phyloP scores from a whole-genome alignment of 2,113 vertebrate species.

The Tauraco erythrolophus region DNA sequence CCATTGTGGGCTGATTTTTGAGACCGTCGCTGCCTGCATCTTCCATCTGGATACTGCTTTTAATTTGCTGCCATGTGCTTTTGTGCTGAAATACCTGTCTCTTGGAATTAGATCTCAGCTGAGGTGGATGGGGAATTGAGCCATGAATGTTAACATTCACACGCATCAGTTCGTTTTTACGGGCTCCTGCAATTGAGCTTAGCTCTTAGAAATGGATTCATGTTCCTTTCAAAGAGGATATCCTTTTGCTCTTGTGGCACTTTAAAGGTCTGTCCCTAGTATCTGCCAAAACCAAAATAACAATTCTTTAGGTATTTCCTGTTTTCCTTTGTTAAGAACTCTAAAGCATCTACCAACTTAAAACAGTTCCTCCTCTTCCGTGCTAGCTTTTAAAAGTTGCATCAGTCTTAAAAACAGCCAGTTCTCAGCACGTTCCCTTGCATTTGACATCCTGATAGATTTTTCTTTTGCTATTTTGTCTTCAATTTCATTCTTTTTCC shows the following conservation, averaged over 20 bases:
- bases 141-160: neutral
- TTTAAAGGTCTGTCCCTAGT: slow-evolving; percentile 31
- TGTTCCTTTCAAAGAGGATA: slow-evolving; percentile 34
- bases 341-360: neutral
- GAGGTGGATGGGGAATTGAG: neutral
- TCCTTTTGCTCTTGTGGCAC: slow-evolving; percentile 30
- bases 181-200: neutral
- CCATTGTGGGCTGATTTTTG: neutral
- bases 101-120: slow-evolving; percentile 11
- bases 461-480: neutral
- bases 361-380: neutral
- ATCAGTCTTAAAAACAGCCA: neutral
- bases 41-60: neutral
- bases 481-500: neutral
- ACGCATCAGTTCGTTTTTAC: neutral
- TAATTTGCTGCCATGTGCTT: neutral
- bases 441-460: neutral
- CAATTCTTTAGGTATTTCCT: slow-evolving; percentile 57
- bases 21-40: neutral
- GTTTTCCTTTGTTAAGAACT: slow-evolving; percentile 23
- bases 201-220: neutral
- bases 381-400: neutral
- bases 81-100: slow-evolving; percentile 23
- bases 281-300: slow-evolving; percentile 50
- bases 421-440: neutral